These are phyloP conservation scores for Anticlea derivata DNA, from an alignment of 2,888 invertebrate species.

Conservation along the genomic window DNA sequence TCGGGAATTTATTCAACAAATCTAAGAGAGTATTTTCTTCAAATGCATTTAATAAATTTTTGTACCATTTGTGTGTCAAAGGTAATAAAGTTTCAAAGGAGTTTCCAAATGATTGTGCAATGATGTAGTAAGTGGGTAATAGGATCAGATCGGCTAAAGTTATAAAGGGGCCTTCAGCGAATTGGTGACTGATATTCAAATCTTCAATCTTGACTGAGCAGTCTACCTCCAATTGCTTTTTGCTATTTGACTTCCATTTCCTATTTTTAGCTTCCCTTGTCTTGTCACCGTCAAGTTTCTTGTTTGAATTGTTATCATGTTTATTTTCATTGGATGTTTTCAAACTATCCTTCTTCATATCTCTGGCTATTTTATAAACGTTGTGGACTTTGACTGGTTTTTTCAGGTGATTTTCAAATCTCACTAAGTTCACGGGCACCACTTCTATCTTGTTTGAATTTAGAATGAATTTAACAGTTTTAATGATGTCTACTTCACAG, in stretches of 20 bases:
- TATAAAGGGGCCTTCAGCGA: slow-evolving; percentile 92
- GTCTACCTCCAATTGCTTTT: slow-evolving; percentile 64
- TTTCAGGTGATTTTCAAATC: slow-evolving; percentile 93
- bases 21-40: slow-evolving; percentile 41
- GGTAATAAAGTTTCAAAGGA: slow-evolving; percentile 80
- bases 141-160: slow-evolving; percentile 93
- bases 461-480: slow-evolving; percentile 79
- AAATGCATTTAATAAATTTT: slow-evolving; percentile 52
- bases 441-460: slow-evolving; percentile 40
- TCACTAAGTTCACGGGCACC: slow-evolving; percentile 88
- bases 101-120: slow-evolving; percentile 75
- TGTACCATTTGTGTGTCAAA: slow-evolving; percentile 86
- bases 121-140: slow-evolving; percentile 87
- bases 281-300: slow-evolving; percentile 37
- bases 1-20: slow-evolving; percentile 37
- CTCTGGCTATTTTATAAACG: slow-evolving; percentile 88
- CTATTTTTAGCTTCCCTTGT: slow-evolving; percentile 61
- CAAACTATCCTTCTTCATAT: slow-evolving; percentile 68
- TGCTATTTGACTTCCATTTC: slow-evolving; percentile 76
- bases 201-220: slow-evolving; percentile 75
- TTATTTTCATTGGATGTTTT: slow-evolving; percentile 42
- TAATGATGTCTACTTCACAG: slow-evolving; percentile 92
- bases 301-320: slow-evolving; percentile 28
- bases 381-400: slow-evolving; percentile 94
- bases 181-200: slow-evolving; percentile 86